Conservation (phyloP, 1,140 invertebrate species). For the Cyphomyrmex costatus region DNA sequence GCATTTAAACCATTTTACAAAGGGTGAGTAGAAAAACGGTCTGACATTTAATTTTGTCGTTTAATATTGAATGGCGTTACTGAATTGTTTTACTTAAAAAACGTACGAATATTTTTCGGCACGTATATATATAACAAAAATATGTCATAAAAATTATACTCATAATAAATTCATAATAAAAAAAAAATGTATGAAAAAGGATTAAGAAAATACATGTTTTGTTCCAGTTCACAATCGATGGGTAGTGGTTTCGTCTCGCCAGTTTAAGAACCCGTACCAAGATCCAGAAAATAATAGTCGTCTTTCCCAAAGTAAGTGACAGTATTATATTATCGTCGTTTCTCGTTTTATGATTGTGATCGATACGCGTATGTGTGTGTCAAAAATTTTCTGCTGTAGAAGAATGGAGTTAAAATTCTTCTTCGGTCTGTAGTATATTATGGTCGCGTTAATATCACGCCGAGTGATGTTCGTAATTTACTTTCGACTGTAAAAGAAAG, state of each 20-base stretch:
- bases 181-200: neutral
- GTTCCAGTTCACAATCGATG: constrained; percentile 88
- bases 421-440: neutral
- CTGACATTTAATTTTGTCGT: neutral
- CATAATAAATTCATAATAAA: no score
- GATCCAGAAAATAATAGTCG: constrained; percentile 54
- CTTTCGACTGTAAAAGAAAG: constrained; percentile 38
- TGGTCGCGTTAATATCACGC: constrained; percentile 16
- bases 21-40: constrained; percentile 88
- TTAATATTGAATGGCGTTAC: neutral
- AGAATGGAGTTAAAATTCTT: neutral
- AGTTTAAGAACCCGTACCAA: constrained; percentile 84
- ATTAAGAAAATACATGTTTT: neutral
- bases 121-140: neutral
- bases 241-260: constrained; percentile 89
- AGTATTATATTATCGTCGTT: neutral
- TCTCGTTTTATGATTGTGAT: neutral
- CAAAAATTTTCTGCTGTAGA: neutral
- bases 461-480: constrained; percentile 37
- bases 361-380: neutral
- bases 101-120: neutral
- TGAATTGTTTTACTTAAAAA: neutral
- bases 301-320: constrained; percentile 79
- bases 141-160: neutral
- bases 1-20: constrained; percentile 96